Evolutionary conservation across 2,888 invertebrate genomes (phyloP).

Genomic region (Synanthedon andrenaeformis): DNA sequence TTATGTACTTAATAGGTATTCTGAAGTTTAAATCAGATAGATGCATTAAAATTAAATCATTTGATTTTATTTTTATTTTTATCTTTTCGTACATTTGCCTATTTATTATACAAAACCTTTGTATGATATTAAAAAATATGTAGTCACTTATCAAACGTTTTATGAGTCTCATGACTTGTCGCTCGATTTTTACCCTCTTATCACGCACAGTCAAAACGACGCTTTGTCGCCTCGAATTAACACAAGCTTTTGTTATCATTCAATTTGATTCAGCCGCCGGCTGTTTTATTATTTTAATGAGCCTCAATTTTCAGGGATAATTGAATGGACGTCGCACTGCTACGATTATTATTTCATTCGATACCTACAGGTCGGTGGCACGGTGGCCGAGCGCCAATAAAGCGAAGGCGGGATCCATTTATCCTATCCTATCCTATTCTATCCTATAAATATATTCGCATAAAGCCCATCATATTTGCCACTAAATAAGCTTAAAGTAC

Average conservation of each 20-base stretch:
- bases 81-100: too few species aligned
- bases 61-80: too few species aligned
- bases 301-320: conserved; percentile 66
- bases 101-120: too few species aligned
- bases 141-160: too few species aligned
- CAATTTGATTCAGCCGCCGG: conserved; percentile 62
- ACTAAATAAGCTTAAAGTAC: not conserved
- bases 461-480: not conserved
- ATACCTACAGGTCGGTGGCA: conserved; percentile 24
- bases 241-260: conserved; percentile 66
- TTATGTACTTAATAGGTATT: too few species aligned
- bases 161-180: not conserved
- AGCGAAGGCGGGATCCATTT: not conserved
- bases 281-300: conserved; percentile 70
- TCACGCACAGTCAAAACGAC: not conserved
- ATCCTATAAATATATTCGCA: not conserved
- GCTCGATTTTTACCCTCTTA: not conserved
- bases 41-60: too few species aligned
- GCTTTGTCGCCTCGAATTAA: conserved; percentile 49
- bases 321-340: conserved; percentile 56
- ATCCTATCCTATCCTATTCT: not conserved
- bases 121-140: too few species aligned
- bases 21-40: too few species aligned
- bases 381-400: conserved; percentile 6
- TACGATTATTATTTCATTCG: conserved; percentile 57